Percentiles rank a stretch among this genome's conserved stretches.
These are phyloP conservation scores for Deroplatys truncata DNA, from an alignment of 2,888 invertebrate species.

Conservation along the genomic window DNA sequence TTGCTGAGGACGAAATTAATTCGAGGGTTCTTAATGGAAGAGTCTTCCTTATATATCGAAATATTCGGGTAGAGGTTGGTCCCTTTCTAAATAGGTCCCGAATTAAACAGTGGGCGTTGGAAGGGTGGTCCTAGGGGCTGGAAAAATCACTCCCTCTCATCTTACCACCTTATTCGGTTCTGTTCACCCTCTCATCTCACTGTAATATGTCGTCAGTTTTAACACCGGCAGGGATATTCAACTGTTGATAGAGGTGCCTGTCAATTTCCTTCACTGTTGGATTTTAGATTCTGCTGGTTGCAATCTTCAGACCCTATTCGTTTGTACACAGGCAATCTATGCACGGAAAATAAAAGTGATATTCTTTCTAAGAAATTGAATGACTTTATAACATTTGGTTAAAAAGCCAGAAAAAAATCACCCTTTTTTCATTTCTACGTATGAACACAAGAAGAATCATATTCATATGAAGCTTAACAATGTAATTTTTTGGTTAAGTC, in stretches of 20 bases:
- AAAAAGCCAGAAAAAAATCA: too few species aligned
- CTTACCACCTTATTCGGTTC: neutral
- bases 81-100: neutral
- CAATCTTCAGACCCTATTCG: too few species aligned
- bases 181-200: neutral
- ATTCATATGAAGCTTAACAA: too few species aligned
- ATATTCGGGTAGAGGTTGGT: neutral
- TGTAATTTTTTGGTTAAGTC: too few species aligned
- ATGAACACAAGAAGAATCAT: too few species aligned
- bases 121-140: constrained; percentile 14
- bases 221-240: neutral
- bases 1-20: neutral
- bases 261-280: neutral
- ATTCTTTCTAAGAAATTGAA: too few species aligned
- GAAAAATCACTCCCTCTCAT: constrained; percentile 19
- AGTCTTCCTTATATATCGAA: neutral
- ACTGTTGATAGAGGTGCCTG: neutral
- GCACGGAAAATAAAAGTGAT: too few species aligned
- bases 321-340: too few species aligned
- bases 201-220: neutral
- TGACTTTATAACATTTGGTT: too few species aligned
- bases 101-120: constrained; percentile 15
- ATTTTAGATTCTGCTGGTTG: too few species aligned
- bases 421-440: too few species aligned
- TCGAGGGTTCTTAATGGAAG: neutral